A percentile compares a stretch with the other conserved stretches of the same genome.
Evolutionary conservation across 2,888 invertebrate genomes (phyloP).

Genomic region (Emmelina monodactyla): DNA sequence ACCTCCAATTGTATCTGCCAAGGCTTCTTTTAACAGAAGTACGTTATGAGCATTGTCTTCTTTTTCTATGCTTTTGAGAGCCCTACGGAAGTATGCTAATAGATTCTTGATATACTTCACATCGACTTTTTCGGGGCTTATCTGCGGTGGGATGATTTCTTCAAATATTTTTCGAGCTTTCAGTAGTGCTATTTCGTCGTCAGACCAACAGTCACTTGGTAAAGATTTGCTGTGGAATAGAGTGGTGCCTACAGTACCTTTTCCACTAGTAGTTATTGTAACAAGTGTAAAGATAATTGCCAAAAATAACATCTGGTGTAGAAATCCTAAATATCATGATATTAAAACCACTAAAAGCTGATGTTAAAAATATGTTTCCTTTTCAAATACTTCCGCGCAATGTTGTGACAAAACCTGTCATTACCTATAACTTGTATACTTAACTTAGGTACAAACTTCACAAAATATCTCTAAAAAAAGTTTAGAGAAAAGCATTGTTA

Average conservation of each 20-base stretch:
- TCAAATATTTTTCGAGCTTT: constrained; percentile 41
- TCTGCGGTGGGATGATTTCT: constrained; percentile 26
- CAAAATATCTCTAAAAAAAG: too few relatives aligned
- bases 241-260: constrained; percentile 35
- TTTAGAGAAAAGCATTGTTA: too few relatives aligned
- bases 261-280: constrained; percentile 19
- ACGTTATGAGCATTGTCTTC: constrained; percentile 21
- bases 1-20: constrained; percentile 47
- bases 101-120: constrained; percentile 29
- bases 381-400: too few relatives aligned
- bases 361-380: too few relatives aligned
- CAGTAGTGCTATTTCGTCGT: constrained; percentile 38
- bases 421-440: too few relatives aligned
- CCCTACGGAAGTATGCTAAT: constrained; percentile 32
- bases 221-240: constrained; percentile 31
- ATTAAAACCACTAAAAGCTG: too few relatives aligned
- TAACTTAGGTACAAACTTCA: too few relatives aligned
- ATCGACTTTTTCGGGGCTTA: constrained; percentile 34
- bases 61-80: constrained; percentile 24
- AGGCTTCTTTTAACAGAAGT: constrained; percentile 30
- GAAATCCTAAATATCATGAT: constrained; percentile 20
- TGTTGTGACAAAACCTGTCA: too few relatives aligned
- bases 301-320: constrained; percentile 37
- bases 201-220: constrained; percentile 35
- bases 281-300: constrained; percentile 28